phyloP scores from a whole-genome alignment of 2,797 vertebrate species.

The Apogon hyalosoma region DNA sequence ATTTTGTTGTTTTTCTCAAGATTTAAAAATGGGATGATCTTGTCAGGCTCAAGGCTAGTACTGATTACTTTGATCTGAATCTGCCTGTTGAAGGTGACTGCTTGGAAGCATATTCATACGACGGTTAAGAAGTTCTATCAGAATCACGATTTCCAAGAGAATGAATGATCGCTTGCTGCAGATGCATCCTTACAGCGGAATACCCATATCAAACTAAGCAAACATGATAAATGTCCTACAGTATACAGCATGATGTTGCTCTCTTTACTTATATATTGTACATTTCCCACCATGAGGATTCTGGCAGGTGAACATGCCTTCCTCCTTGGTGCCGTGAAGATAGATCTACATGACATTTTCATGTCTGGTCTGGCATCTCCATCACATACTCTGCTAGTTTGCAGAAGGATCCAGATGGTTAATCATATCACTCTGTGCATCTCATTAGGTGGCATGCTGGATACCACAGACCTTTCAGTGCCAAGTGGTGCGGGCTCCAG shows the following conservation, averaged over 20 bases:
- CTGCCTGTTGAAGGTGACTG: constrained; percentile 15
- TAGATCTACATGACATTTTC: constrained; percentile 69
- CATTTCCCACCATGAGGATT: constrained; percentile 29
- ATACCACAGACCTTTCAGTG: constrained; percentile 89
- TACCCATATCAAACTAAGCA: constrained; percentile 13
- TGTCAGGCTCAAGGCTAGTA: constrained; percentile 5
- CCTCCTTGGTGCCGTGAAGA: constrained; percentile 48
- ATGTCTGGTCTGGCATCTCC: constrained; percentile 66
- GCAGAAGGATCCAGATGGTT: constrained; percentile 81
- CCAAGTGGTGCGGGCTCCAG: constrained; percentile 91
- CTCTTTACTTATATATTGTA: constrained; percentile 41
- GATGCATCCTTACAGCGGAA: constrained; percentile 17
- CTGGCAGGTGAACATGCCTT: constrained; percentile 25
- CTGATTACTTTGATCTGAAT: constrained; percentile 18
- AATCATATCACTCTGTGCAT: constrained; percentile 81
- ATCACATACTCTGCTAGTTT: constrained; percentile 67
- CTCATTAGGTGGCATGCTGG: constrained; percentile 91
- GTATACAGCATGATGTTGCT: constrained; percentile 28
- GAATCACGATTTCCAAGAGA: constrained; percentile 18
- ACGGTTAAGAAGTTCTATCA: not conserved
- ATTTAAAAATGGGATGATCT: not conserved
- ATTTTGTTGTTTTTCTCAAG: constrained; percentile 1
- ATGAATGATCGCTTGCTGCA: constrained; percentile 21
- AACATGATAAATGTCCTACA: constrained; percentile 27
- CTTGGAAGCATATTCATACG: constrained; percentile 16